Evolutionary conservation across 2,888 invertebrate genomes (phyloP).

Genomic region (Perizoma flavofasciatum): DNA sequence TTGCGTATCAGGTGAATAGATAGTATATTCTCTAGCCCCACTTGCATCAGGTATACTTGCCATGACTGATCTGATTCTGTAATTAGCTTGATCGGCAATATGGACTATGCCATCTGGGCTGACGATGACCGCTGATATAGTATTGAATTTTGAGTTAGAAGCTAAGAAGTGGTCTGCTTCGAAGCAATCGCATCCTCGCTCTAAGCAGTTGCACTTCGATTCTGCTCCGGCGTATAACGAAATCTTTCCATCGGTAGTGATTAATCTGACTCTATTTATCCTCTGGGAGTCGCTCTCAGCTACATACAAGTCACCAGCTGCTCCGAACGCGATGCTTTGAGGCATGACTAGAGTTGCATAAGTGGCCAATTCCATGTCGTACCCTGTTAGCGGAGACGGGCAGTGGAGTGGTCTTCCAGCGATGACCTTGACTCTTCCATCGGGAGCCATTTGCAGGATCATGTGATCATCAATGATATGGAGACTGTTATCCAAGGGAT

Average conservation of each 20-base stretch:
- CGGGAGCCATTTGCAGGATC: slow-evolving; percentile 95
- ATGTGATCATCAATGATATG: slow-evolving; percentile 98
- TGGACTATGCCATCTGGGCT: slow-evolving; percentile 97
- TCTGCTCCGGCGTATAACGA: slow-evolving; percentile 97
- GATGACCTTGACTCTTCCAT: slow-evolving; percentile 95
- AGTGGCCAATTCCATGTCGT: slow-evolving; percentile 94
- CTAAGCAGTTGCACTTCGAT: slow-evolving; percentile 96
- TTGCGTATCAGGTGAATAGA: slow-evolving; percentile 97
- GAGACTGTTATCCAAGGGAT: slow-evolving; percentile 96
- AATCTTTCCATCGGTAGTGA: slow-evolving; percentile 97
- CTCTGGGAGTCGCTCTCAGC: slow-evolving; percentile 98
- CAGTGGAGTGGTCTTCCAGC: slow-evolving; percentile 97
- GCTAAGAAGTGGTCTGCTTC: slow-evolving; percentile 96
- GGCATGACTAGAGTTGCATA: slow-evolving; percentile 96
- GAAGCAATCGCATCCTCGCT: slow-evolving; percentile 95
- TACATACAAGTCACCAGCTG: slow-evolving; percentile 95
- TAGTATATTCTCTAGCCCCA: slow-evolving; percentile 93
- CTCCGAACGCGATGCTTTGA: slow-evolving; percentile 96
- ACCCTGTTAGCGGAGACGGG: slow-evolving; percentile 90
- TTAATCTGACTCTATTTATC: slow-evolving; percentile 94
- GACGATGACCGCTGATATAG: slow-evolving; percentile 95
- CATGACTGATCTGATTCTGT: slow-evolving; percentile 93
- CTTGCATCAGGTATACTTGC: slow-evolving; percentile 95
- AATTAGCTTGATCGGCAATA: slow-evolving; percentile 97
- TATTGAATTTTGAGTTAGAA: slow-evolving; percentile 96